Evolutionary conservation across 2,888 invertebrate genomes (phyloP).

Genomic region (Nineta flava): DNA sequence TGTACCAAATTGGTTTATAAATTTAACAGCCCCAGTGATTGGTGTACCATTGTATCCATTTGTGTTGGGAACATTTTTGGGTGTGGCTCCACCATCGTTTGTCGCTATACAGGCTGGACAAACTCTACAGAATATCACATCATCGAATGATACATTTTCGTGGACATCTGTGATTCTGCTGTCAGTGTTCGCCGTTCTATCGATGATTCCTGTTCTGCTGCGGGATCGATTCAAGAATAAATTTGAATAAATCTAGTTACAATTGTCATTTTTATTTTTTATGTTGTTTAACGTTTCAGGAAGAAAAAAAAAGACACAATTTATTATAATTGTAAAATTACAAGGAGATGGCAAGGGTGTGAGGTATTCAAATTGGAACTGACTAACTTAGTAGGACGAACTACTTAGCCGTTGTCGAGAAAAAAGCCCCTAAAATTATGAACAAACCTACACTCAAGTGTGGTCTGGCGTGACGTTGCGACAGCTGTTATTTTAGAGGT

Average conservation of each 20-base stretch:
- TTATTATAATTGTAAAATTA: too few relatives aligned
- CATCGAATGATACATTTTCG: slow-evolving; percentile 74
- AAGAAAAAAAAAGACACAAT: too few relatives aligned
- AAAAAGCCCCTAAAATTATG: too few relatives aligned
- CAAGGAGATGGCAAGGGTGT: too few relatives aligned
- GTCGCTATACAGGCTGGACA: slow-evolving; percentile 96
- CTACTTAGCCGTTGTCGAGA: too few relatives aligned
- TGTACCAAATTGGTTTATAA: slow-evolving; percentile 98
- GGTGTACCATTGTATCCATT: slow-evolving; percentile 88
- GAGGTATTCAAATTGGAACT: too few relatives aligned
- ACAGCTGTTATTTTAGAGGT: too few relatives aligned
- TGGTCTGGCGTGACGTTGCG: too few relatives aligned
- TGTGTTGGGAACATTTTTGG: slow-evolving; percentile 88
- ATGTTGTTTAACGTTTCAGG: not conserved
- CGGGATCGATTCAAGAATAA: slow-evolving; percentile 66
- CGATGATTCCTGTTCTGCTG: slow-evolving; percentile 75
- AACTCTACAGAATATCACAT: slow-evolving; percentile 83
- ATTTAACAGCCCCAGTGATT: slow-evolving; percentile 89
- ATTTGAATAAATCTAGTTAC: slow-evolving; percentile 39
- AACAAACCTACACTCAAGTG: too few relatives aligned
- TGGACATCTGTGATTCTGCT: slow-evolving; percentile 72
- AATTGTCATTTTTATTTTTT: not conserved
- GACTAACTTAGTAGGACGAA: too few relatives aligned
- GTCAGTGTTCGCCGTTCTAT: slow-evolving; percentile 61
- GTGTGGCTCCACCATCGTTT: slow-evolving; percentile 93